Evolutionary conservation across 2,797 vertebrate species (phyloP).

Genomic region (Mormyrops boulengeri): DNA sequence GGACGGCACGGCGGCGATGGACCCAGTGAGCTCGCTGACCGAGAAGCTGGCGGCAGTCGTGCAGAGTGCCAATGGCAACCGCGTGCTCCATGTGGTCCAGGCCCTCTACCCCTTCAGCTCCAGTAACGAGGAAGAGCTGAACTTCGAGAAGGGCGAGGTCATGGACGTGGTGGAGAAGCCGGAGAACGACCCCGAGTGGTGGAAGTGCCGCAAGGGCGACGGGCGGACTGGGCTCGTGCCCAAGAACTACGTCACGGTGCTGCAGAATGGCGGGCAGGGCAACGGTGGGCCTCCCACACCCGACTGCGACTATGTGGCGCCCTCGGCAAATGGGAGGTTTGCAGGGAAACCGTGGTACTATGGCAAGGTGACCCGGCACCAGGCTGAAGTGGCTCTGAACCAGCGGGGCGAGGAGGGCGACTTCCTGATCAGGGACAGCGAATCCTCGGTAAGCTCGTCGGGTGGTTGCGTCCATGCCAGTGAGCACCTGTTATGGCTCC

Average conservation of each 20-base stretch:
- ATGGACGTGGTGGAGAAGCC: conserved; percentile 70
- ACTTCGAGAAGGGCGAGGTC: conserved; percentile 65
- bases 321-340: conserved; percentile 57
- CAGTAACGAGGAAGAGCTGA: conserved; percentile 64
- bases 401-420: conserved; percentile 63
- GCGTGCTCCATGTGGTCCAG: conserved; percentile 60
- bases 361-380: conserved; percentile 62
- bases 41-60: conserved; percentile 61
- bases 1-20: conserved; percentile 48
- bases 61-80: conserved; percentile 49
- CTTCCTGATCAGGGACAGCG: conserved; percentile 65
- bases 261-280: conserved; percentile 47
- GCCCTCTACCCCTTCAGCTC: conserved; percentile 66
- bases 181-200: conserved; percentile 68
- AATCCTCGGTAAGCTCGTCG: conserved; percentile 58
- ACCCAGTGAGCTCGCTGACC: conserved; percentile 55
- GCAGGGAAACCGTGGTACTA: conserved; percentile 66
- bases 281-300: conserved; percentile 53
- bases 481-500: background rate
- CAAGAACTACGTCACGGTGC: conserved; percentile 64
- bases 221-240: conserved; percentile 60
- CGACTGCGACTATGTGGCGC: conserved; percentile 60
- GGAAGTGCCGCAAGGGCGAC: conserved; percentile 63
- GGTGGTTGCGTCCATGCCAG: background rate
- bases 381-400: conserved; percentile 66